Base-by-base conservation (phyloP, 2,888 invertebrate species). In the Auanema sp. region DNA sequence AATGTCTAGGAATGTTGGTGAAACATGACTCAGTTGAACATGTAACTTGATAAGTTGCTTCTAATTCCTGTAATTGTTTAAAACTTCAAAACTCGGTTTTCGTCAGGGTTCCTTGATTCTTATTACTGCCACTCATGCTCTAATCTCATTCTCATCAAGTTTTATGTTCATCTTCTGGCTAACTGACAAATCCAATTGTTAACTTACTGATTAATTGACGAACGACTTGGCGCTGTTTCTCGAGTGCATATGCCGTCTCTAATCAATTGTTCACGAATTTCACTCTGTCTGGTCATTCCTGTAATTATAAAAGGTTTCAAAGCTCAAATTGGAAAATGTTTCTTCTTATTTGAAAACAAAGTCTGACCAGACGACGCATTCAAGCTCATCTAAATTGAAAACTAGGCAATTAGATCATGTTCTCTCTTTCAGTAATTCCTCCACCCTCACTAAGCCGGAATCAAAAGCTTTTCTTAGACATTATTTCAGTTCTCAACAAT, bases 231-330 rank as follows among this genome's bases (percentile, higher is more conserved):
- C 18, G 78, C 80, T 44, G 68, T 81, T 23, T 82, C 81, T n/a
- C 75, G 54, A 8, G 70, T 73, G 49, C 80, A 81, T 24, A 81
- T 66, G 8, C 80, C 79, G 57, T 81, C 81, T 12, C 70, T 53
- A 44, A 81, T 79, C 49, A 81, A 62, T 56, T 80, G 81, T 41
- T 81, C 81, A 14, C 81, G 71, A 56, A 81, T 81, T 60, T 81
- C 80, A 49, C 77, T 78, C 60, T 81, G 81, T 41, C 81, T 63
- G 40, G 75, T 73, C 71, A 82, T 79, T 25, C 81, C 81, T 62
- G 43, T 18, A 52, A 21, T 14, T 33, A 33, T 33, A 33, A 33
- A 33, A 33, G 33, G 33, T 33, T 3, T 33, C 33, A 33, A 33
- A 33, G 33, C 33, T 33, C 8, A 33, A 33, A 33, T 33, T 33